Evolutionary conservation across 2,888 invertebrate genomes (phyloP).

Genomic region (Drosophila rubida): DNA sequence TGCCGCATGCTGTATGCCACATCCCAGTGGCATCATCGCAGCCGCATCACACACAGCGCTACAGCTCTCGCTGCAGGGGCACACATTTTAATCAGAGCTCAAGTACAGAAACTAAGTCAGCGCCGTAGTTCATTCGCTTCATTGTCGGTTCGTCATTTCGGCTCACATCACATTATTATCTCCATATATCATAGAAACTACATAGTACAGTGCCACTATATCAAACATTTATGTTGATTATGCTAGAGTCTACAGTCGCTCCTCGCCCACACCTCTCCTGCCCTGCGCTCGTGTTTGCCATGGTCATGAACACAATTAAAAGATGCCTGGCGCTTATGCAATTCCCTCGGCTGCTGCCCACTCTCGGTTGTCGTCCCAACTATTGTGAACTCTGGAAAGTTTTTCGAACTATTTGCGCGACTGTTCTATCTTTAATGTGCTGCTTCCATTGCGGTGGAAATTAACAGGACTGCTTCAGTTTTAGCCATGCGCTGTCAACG

Average conservation of each 20-base stretch:
- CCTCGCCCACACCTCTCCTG: constrained; percentile 1
- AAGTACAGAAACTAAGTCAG: constrained; percentile 69
- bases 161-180: constrained; percentile 21
- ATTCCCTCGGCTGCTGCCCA: constrained; percentile 14
- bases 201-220: constrained; percentile 6
- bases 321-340: constrained; percentile 36
- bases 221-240: constrained; percentile 71
- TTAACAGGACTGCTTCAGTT: constrained; percentile 57
- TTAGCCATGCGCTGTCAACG: constrained; percentile 59
- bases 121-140: constrained; percentile 59
- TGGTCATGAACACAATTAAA: constrained; percentile 78
- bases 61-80: constrained; percentile 40
- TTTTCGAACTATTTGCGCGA: neutral
- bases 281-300: constrained; percentile 44
- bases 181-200: constrained; percentile 8
- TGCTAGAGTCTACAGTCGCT: constrained; percentile 46
- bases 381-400: constrained; percentile 5
- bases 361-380: neutral
- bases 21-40: constrained; percentile 47
- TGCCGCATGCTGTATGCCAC: constrained; percentile 19
- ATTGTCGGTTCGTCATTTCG: constrained; percentile 44
- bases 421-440: neutral
- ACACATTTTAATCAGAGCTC: constrained; percentile 79
- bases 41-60: constrained; percentile 36
- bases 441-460: constrained; percentile 40